Evolutionary conservation across 2,797 vertebrate species (phyloP), one percentile per base, ranked within the genome.

Genomic region (Leuciscus waleckii): DNA sequence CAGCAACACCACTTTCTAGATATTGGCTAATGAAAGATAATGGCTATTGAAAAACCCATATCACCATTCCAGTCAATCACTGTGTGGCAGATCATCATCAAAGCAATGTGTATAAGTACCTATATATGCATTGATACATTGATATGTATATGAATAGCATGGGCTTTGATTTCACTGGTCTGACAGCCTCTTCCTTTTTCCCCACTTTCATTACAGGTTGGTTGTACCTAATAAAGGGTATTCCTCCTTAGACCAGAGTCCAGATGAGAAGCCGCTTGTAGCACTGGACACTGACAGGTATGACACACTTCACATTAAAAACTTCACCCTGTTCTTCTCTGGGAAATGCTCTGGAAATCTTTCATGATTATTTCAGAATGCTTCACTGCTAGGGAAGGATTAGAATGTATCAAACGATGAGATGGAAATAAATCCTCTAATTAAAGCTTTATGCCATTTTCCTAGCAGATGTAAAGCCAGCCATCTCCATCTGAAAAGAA

Each of bases 191-290:
- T 51, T 37, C 71, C 69, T 23, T 86, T 26, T 84, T 78, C 76
- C 76, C 65, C 83, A 4, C n/a, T 79, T 41, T 80, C 1, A 78
- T 26, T 84, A 43, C 91, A 99, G 98, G 95, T 93, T 99, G 91
- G 98, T 99, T 58, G 97, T 99, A 91, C 98, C 98, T 82, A 99
- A 99, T 92, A 99, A 99, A 95, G 98, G 98, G 79, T 99, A 99
- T 90, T 99, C 98, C 0, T 99, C 98, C 0, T 94, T 99, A 95
- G 98, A 99, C 91, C 98, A 99, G 96, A 99, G 97, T 91, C 98
- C 98, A 2, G 98, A 99, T 87, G 98, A 99, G 93, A 99, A 99
- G 90, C 98, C 98, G 3, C 93, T 99, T 90, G 98, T 99, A 86
- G 98, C 98, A 21, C 95, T 99, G 94, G 98, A 99, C 93, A 99